These are phyloP conservation scores for Turritopsis rubra DNA, from an alignment of 30 jellyfish, hydroid and myxozoan species.

Conservation along the genomic window DNA sequence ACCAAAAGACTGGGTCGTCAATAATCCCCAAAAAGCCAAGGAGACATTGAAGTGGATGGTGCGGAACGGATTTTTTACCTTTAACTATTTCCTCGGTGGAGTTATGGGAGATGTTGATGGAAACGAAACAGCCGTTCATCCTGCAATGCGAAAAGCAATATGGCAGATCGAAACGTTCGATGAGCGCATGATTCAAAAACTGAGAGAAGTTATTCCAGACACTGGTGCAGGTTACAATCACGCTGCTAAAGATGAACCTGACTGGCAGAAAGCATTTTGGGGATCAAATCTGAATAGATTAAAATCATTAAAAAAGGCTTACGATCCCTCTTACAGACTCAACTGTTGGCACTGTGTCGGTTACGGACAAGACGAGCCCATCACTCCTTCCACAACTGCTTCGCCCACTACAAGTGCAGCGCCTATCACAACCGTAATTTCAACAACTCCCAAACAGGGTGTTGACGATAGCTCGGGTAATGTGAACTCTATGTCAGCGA, in stretches of 20 bases:
- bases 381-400: too few species aligned
- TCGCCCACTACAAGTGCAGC: too few species aligned
- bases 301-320: background rate
- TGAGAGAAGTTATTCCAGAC: constrained; percentile 19
- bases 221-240: constrained; percentile 35
- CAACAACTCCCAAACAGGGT: too few species aligned
- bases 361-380: constrained; percentile 8
- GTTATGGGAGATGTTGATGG: background rate
- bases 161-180: constrained; percentile 29
- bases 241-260: constrained; percentile 23
- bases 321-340: constrained; percentile 18
- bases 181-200: constrained; percentile 13
- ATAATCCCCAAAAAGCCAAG: constrained; percentile 18
- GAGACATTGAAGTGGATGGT: constrained; percentile 13
- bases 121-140: constrained; percentile 29
- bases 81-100: constrained; percentile 26
- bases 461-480: too few species aligned
- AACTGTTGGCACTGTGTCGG: constrained; percentile 34
- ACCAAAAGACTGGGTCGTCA: constrained; percentile 17
- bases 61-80: constrained; percentile 12
- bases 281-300: constrained; percentile 13
- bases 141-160: constrained; percentile 34
- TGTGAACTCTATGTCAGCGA: too few species aligned
- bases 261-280: constrained; percentile 30
- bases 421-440: too few species aligned